Conservation (phyloP, 2,797 vertebrate genomes). For the Sebastolobus altivelis region DNA sequence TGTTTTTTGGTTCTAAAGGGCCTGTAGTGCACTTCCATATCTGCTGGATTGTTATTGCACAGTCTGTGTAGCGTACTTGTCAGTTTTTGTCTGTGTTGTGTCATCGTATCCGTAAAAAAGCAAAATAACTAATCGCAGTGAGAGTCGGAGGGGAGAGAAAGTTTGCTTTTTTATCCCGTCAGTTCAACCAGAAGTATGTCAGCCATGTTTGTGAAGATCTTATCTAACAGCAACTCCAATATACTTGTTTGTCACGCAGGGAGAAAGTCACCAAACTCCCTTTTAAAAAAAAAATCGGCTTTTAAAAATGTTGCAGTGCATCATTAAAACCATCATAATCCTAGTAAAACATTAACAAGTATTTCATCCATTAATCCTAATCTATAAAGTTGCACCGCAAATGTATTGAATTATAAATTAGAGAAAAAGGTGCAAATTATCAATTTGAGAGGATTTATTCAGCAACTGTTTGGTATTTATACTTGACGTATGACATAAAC, state of each 20-base stretch:
- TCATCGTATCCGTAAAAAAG: not conserved
- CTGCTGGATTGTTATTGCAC: not conserved
- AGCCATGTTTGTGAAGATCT: too few relatives aligned
- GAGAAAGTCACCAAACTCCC: not conserved
- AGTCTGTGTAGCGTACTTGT: not conserved
- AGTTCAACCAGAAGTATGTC: too few relatives aligned
- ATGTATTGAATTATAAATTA: not conserved
- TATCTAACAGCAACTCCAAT: too few relatives aligned
- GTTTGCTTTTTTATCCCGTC: not conserved
- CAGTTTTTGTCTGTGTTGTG: too few relatives aligned
- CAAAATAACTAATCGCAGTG: not conserved
- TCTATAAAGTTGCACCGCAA: not conserved
- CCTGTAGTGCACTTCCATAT: not conserved
- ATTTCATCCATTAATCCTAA: not conserved
- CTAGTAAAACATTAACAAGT: too few relatives aligned
- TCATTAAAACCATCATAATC: not conserved
- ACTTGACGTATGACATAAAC: not conserved
- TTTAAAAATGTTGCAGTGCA: too few relatives aligned
- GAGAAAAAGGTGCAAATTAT: not conserved
- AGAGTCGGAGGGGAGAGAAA: not conserved
- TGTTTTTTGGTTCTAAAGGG: not conserved
- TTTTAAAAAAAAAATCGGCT: not conserved
- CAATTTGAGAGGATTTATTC: not conserved
- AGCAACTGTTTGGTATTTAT: not conserved
- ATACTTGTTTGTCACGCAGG: fast-evolving